A percentile compares a stretch with the other conserved stretches of the same genome.
phyloP scores from a whole-genome alignment of 2,113 vertebrate genomes.

The Sisor rabdophorus region DNA sequence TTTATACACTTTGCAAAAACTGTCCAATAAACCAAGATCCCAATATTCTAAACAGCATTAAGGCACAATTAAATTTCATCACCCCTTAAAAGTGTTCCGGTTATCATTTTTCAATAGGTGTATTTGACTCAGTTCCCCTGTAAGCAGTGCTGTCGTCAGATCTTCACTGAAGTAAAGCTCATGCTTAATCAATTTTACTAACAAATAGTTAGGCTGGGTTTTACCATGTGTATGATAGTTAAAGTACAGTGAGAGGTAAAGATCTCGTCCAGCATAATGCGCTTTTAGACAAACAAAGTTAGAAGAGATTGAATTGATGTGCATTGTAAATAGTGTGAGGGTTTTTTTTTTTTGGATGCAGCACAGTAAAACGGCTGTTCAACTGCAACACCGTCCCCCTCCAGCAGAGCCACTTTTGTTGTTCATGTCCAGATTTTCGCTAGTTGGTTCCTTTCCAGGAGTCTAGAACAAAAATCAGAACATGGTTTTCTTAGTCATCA shows the following conservation, averaged over 20 bases:
- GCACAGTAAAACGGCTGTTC: conserved; percentile 58
- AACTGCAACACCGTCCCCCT: conserved; percentile 97
- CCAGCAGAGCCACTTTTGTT: conserved; percentile 88
- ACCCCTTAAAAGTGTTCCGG: not conserved
- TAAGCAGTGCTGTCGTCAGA: conserved; percentile 26
- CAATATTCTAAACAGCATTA: conserved; percentile 9
- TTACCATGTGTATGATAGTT: not conserved
- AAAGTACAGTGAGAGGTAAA: conserved; percentile 26
- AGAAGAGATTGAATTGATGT: conserved; percentile 16
- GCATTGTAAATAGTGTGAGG: conserved; percentile 25
- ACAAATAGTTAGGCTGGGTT: not conserved
- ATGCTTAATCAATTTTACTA: not conserved
- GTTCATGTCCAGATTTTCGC: conserved; percentile 98
- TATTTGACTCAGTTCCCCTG: not conserved
- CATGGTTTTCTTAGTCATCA: not conserved
- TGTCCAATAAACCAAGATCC: not conserved
- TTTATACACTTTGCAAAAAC: not conserved
- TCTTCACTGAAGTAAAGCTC: conserved; percentile 12
- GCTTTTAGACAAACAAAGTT: conserved; percentile 10
- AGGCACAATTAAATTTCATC: conserved; percentile 22
- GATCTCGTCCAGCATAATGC: conserved; percentile 29
- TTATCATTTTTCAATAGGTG: not conserved
- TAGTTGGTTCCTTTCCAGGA: conserved; percentile 98
- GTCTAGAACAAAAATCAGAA: conserved; percentile 70
- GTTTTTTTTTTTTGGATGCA: conserved; percentile 6